A percentile compares a stretch with the other conserved stretches of the same genome.
These are phyloP conservation scores for Ochotona princeps DNA, from an alignment of 2,113 vertebrate genomes.

Conservation along the genomic window DNA sequence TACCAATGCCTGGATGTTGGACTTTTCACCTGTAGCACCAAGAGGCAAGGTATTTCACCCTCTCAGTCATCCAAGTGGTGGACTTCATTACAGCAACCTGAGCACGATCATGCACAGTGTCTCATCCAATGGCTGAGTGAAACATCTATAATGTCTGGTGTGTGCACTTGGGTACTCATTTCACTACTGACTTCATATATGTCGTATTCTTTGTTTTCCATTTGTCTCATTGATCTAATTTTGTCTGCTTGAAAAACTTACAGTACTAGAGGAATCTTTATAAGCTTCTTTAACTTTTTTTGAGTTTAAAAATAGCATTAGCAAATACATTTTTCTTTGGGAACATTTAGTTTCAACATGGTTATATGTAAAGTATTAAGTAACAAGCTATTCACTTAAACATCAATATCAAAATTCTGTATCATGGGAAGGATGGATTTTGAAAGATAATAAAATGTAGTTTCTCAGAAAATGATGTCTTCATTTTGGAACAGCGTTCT, in stretches of 20 bases:
- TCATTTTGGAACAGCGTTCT: not conserved
- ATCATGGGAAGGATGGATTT: not conserved
- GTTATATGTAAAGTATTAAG: not conserved
- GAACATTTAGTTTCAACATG: not conserved
- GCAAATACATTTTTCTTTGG: not conserved
- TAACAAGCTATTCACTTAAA: not conserved
- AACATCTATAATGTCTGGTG: accelerated
- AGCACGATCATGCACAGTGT: not conserved
- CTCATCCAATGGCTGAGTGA: not conserved
- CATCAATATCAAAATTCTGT: not conserved
- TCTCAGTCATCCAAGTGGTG: not conserved
- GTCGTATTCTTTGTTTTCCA: not conserved
- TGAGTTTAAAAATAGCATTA: not conserved
- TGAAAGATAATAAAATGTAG: not conserved
- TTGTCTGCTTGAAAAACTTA: not conserved
- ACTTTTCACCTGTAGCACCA: not conserved
- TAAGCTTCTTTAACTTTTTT: not conserved
- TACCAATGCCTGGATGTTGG: not conserved
- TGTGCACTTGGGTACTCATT: not conserved
- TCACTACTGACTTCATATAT: not conserved
- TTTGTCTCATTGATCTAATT: slow-evolving; percentile 6
- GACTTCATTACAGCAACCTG: not conserved
- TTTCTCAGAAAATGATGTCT: not conserved
- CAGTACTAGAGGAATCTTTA: not conserved
- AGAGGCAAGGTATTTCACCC: not conserved